phyloP scores from a whole-genome alignment of 1,140 invertebrate species.

The Plutomurus gul region DNA sequence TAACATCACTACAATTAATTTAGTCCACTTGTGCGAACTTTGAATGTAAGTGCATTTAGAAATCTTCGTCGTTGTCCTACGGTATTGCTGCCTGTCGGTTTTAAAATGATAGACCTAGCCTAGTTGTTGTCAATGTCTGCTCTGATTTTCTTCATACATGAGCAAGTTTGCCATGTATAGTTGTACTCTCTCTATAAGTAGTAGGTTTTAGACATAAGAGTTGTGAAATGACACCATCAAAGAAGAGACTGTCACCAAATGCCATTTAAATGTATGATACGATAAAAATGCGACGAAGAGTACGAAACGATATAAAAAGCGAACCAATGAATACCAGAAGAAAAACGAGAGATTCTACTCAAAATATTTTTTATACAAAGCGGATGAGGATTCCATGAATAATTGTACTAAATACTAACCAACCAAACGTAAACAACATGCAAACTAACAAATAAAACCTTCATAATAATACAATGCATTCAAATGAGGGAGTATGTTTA shows the following conservation, averaged over 20 bases:
- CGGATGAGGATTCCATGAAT: neutral
- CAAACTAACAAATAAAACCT: neutral
- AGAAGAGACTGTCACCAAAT: constrained; percentile 28
- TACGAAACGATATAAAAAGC: constrained; percentile 8
- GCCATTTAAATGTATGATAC: constrained; percentile 16
- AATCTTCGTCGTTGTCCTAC: too few species aligned
- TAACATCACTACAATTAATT: too few species aligned
- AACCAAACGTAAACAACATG: neutral
- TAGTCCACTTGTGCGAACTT: too few species aligned
- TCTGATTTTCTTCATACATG: too few species aligned
- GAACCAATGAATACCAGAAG: neutral
- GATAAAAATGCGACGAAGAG: neutral
- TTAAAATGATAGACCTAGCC: too few species aligned
- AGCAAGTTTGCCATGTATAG: too few species aligned
- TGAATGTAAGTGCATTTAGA: too few species aligned
- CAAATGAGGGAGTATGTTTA: neutral
- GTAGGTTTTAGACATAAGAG: neutral
- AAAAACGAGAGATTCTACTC: constrained; percentile 8
- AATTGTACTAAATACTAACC: neutral
- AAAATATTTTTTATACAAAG: constrained; percentile 2
- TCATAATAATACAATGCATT: neutral
- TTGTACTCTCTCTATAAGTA: neutral
- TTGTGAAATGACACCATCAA: constrained; percentile 29
- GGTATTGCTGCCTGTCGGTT: too few species aligned
- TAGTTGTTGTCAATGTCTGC: too few species aligned